Evolutionary conservation across 2,797 vertebrate genomes (phyloP).

Genomic region (Zenarchopterus dispar): DNA sequence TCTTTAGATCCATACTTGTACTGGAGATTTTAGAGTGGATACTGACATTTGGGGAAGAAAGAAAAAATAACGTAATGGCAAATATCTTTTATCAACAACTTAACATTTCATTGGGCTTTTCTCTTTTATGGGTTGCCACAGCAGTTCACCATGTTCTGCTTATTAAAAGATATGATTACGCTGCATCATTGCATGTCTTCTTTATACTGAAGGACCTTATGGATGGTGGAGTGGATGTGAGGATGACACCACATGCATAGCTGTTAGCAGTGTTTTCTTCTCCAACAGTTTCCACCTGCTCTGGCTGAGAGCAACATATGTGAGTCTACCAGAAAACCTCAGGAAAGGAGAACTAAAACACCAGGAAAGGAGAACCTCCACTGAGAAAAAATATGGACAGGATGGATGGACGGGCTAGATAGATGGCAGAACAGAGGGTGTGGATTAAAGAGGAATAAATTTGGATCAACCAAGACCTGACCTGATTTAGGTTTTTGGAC

Average conservation of each 20-base stretch:
- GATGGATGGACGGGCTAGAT: constrained; percentile 23
- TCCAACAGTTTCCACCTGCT: constrained; percentile 82
- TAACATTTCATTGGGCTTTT: too few relatives aligned
- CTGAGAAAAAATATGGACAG: constrained; percentile 71
- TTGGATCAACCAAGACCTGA: constrained; percentile 43
- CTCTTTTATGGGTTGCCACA: too few relatives aligned
- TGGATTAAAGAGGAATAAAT: constrained; percentile 55
- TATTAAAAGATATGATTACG: too few relatives aligned
- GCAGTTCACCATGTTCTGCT: too few relatives aligned
- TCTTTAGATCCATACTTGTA: too few relatives aligned
- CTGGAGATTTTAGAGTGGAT: too few relatives aligned
- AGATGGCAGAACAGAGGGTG: constrained; percentile 21
- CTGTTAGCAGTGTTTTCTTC: constrained; percentile 54
- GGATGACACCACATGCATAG: constrained; percentile 33
- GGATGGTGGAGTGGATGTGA: constrained; percentile 15
- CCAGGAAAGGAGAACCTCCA: constrained; percentile 60
- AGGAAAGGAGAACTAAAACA: constrained; percentile 56
- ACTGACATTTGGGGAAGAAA: too few relatives aligned
- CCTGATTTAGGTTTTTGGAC: constrained; percentile 47
- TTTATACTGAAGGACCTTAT: constrained; percentile 7
- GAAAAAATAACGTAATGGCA: too few relatives aligned
- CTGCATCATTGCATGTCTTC: too few relatives aligned
- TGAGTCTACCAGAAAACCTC: constrained; percentile 59
- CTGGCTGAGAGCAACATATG: constrained; percentile 81
- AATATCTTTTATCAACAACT: too few relatives aligned